phyloP scores from a whole-genome alignment of 2,113 vertebrate genomes.

The Motacilla alba region DNA sequence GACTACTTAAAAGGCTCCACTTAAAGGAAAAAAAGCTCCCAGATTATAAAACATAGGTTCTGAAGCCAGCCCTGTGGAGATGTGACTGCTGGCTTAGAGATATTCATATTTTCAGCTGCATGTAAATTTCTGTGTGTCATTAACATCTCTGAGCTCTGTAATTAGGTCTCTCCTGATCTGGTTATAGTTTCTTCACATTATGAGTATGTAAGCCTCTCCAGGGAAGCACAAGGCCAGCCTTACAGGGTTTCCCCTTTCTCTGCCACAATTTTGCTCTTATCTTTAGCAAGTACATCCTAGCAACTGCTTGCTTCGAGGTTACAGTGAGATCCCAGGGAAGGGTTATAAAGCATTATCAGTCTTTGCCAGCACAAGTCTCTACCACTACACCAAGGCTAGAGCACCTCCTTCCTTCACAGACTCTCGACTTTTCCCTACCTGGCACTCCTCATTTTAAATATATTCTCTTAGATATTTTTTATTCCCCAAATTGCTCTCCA shows the following conservation, averaged over 20 bases:
- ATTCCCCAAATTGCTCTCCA: neutral
- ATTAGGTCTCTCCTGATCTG: slow-evolving; percentile 79
- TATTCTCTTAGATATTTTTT: neutral
- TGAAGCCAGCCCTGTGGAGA: slow-evolving; percentile 71
- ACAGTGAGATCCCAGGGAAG: neutral
- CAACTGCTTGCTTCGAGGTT: slow-evolving; percentile 16
- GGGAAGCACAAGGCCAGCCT: slow-evolving; percentile 47
- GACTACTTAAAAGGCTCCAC: slow-evolving; percentile 15
- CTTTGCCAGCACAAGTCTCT: neutral
- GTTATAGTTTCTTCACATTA: slow-evolving; percentile 69
- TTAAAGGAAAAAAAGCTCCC: slow-evolving; percentile 7
- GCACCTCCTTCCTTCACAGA: neutral
- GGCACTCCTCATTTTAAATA: neutral
- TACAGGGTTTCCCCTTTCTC: slow-evolving; percentile 50
- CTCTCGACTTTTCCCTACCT: neutral
- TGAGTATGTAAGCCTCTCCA: slow-evolving; percentile 42
- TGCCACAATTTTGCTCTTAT: neutral
- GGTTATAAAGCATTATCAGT: neutral
- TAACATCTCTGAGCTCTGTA: slow-evolving; percentile 79
- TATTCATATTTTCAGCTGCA: slow-evolving; percentile 75
- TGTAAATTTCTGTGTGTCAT: slow-evolving; percentile 81
- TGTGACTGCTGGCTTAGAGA: slow-evolving; percentile 66
- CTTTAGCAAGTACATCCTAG: slow-evolving; percentile 19
- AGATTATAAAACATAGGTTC: slow-evolving; percentile 65
- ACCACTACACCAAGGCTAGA: neutral